Conservation (phyloP, 2,113 vertebrate genomes). For the Serinus canaria region DNA sequence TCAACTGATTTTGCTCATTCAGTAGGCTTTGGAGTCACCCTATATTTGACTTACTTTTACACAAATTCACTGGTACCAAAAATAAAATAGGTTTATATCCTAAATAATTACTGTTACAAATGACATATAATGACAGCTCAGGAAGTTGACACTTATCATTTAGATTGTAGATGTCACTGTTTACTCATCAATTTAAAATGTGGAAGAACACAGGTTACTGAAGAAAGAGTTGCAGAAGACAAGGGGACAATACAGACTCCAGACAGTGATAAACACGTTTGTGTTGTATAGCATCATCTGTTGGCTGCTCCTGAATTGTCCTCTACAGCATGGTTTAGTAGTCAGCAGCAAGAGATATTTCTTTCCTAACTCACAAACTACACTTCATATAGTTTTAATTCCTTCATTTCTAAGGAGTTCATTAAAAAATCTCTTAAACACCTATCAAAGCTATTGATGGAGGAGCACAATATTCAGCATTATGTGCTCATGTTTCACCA, state of each 20-base stretch:
- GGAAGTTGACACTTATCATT: neutral
- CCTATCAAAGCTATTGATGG: neutral
- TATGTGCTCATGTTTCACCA: neutral
- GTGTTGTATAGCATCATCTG: neutral
- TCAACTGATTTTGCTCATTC: neutral
- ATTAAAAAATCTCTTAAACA: neutral
- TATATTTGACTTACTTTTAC: neutral
- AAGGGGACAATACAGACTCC: neutral
- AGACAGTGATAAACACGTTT: neutral
- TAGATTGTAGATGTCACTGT: neutral
- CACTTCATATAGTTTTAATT: neutral
- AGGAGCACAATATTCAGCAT: neutral
- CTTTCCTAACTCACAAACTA: neutral
- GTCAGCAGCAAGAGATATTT: neutral
- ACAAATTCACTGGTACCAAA: neutral
- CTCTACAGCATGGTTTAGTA: neutral
- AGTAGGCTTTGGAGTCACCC: neutral
- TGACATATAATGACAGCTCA: fast-evolving
- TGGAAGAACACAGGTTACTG: neutral
- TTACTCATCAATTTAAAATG: neutral
- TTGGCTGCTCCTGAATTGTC: neutral
- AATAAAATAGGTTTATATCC: neutral
- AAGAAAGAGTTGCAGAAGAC: neutral
- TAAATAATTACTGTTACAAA: neutral
- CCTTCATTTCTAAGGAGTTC: neutral